Base-by-base conservation (phyloP, 2,797 vertebrate genomes). In the Hylomyscus alleni region DNA sequence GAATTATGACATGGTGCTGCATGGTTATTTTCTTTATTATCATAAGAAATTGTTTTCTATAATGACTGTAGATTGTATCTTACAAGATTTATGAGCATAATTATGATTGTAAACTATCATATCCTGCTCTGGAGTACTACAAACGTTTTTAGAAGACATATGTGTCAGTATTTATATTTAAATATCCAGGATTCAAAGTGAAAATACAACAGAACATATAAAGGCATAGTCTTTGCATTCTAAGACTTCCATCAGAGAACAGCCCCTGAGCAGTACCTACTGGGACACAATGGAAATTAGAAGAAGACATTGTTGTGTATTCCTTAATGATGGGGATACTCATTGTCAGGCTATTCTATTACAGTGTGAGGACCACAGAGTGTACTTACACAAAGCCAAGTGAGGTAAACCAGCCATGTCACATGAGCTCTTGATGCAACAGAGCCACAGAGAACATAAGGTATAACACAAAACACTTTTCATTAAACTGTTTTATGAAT, bases 21-120 rank as follows among this genome's bases (percentile, higher is more conserved):
- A 11, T 37, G 47, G 17, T 87, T 94, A 84, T 94, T 65, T 90
- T 29, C 4, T 93, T 95, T 91, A 84, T 91, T 91, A 56, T 95
- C 72, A 56, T 69, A 50, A 65, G 22, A 96, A 93, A 89, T 85
- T 72, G 62, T 91, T 87, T 91, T 82, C 93, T 80, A 0, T 81
- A 90, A 90, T 82, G 20, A 90, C 76, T 80, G 31, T 82, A 88
- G 94, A 88, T 56, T 73, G 24, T 88, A 73, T 73, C 52, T 11
- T 84, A 73, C 0, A 58, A 73, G 89, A 93, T 77, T 93, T 88
- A 83, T 56, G 81, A 87, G 65, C 31, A 50, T 84, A 67, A 69
- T 83, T 44, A 29, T 34, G 72, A 76, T n/a, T 60, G 13, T 37
- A 37, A 73, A 7, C 58, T 52, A 92, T 37, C 73, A 15, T 62